Base-by-base conservation (phyloP, 64 coral and sea anemone species). In the Trachythela sp. region DNA sequence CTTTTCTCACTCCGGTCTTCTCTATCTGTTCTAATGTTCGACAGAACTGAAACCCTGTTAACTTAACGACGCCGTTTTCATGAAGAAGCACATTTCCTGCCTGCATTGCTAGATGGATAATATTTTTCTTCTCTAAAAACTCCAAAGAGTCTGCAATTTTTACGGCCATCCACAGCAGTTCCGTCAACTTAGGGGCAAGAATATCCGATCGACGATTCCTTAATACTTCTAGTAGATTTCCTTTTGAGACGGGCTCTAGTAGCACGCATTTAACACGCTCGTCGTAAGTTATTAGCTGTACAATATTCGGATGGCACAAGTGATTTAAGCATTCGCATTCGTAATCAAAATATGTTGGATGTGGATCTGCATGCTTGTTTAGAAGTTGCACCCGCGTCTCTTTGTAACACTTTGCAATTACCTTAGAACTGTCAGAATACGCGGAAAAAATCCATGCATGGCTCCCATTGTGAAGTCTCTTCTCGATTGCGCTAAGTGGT, bases 381-480 rank as follows among this genome's bases (percentile, higher is more conserved):
- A 64, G 26, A 64, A 64, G 56, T n/a, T 64, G 13, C 15, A 24
- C 22, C 20, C 56, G 56, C 22, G 15, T 64, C 56, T 64, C 20
- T 64, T 64, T 64, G 56, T 64, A 64, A 18, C 56, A 64, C 56
- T 64, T 64, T n/a, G 26, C 56, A 64, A 64, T 64, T 6, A 64
- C 56, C 56, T 64, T 18, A 64, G 24, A 64, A n/a, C 56, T 64
- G 56, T 64, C 24, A 24, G 56, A 64, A 64, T 20, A 64, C 26
- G 56, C 56, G 18, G 56, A 64, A 64, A 64, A 64, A 64, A 64
- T 64, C 56, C 56, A 64, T 27, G 56, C 56, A 64, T 64, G 56
- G 56, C 6, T 64, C 6, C 56, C 56, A 64, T 26, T 64, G 26
- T 64, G 56, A 27, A 64, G 20, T 64, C 20, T 64, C 5, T 26